These are phyloP conservation scores for Ectemnius lituratus DNA, from an alignment of 2,888 invertebrate species.

Conservation along the genomic window DNA sequence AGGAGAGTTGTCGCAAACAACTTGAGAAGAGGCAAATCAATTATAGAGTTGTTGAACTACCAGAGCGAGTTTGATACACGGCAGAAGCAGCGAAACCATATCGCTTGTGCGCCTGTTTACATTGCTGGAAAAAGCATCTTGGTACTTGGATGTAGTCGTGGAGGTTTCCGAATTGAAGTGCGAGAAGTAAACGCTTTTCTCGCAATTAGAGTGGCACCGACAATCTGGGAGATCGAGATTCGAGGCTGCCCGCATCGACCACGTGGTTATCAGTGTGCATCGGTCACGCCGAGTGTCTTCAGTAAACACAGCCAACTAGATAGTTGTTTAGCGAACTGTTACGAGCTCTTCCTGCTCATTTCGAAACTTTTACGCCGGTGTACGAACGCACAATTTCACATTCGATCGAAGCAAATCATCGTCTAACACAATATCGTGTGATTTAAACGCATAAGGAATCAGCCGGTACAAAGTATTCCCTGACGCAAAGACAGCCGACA, in stretches of 20 bases:
- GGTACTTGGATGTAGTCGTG: no score
- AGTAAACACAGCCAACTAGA: constrained; percentile 22
- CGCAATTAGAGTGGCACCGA: constrained; percentile 19
- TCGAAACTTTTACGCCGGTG: neutral
- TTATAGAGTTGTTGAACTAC: constrained; percentile 70
- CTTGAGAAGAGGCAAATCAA: constrained; percentile 36
- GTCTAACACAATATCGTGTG: no score
- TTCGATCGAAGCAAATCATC: no score
- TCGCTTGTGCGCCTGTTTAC: no score
- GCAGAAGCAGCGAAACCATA: constrained; percentile 24
- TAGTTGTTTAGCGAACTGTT: neutral
- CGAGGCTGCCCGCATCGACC: constrained; percentile 50
- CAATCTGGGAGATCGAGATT: constrained; percentile 34
- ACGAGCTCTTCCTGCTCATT: neutral
- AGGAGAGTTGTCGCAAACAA: constrained; percentile 9
- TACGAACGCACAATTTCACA: no score
- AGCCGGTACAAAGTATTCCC: no score
- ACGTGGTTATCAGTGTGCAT: constrained; percentile 61
- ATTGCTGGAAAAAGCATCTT: constrained; percentile 6
- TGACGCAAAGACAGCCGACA: no score
- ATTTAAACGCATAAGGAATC: no score
- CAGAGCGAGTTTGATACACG: constrained; percentile 42
- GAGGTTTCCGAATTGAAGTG: neutral
- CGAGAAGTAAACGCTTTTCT: constrained; percentile 4
- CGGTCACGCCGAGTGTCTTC: constrained; percentile 43